Evolutionary conservation across 2,888 invertebrate genomes (phyloP), one percentile per base, ranked within the genome.

Genomic region (Phoenoteleia sp.): DNA sequence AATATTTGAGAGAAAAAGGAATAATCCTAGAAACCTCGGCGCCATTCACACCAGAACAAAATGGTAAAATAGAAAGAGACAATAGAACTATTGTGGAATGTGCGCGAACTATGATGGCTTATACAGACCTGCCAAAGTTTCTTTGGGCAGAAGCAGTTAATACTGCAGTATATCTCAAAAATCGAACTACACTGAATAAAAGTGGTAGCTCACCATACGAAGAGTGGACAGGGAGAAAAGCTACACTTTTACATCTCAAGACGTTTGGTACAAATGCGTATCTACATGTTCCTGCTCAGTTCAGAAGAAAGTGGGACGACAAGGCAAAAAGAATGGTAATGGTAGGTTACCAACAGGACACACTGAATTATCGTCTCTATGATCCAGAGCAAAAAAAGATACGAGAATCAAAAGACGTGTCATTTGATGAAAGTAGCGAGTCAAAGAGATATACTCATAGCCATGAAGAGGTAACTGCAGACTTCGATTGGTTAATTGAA

Each of bases 121-220:
- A 27, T 9, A 69, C 60, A 19, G 33, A 62, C 4, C 33, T 75
- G 7, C 23, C 58, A 3, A 47, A 67, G 56, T 36, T 64, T 15
- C 45, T 84, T 23, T 86, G 84, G 84, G 84, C 81, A 11, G 81
- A 86, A 74, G 81, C 81, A 11, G 74, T 74, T 7, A 66, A 66
- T 17, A 58, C 47, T 5, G 81, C 74, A 3, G 74, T 74, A 4
- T 75, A 66, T 25, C 25, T 75, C 4, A 25, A 36, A 3, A 79
- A 71, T 49, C 5, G 49, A 6, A 47, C 60, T 0, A 42, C 39
- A 23, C 0, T 42, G 36, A 62, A 39, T 23, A 39, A 39, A 23
- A 17, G 4, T 0, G 19, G 29, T n/a, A n/a, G 6, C 2, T 85
- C 88, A 4, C 66, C 87, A 11, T 88, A 58, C 33, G 88, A 88